Evolutionary conservation across 2,113 vertebrate species (phyloP), one percentile per base, ranked within the genome.

Genomic region (Lichenostomus cassidix): DNA sequence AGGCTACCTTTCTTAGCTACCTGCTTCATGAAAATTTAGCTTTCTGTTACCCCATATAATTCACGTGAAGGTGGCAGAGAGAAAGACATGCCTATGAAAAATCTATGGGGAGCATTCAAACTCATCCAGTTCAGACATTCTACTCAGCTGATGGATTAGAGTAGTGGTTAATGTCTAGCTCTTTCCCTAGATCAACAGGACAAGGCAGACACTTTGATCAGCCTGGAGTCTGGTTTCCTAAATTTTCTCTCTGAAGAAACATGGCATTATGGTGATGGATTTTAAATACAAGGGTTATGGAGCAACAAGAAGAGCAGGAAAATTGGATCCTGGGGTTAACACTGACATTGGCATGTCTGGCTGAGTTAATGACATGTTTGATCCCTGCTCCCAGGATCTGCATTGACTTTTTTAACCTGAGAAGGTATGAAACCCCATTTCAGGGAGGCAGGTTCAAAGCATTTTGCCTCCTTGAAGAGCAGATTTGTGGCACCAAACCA

Each of bases 41-140:
- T 83, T 4, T 42, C 8, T 83, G 1, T 22, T 71, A 59, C 15
- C 4, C 6, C 33, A 55, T 20, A 11, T n/a, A 78, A 58, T 55
- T 21, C 21, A 23, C 0, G 1, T 33, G 15, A 27, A 71, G 11
- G 31, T 4, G 2, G 4, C 33, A 35, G 39, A 59, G 39, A 46
- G 17, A 67, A 85, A 67, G 7, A 42, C 5, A 0, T 52, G 9
- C 3, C 39, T 29, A 9, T 39, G 58, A 90, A 83, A 81, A 75
- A 58, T 63, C 15, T 42, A 0, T 13, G 15, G 4, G 7, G 3
- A 2, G 14, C 25, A 69, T 74, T 70, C 8, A 10, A 69, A 19
- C 73, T 76, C 14, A 65, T 64, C 5, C 42, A 53, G 18, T 85
- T 69, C 52, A 58, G 24, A 62, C 1, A 39, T 60, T 62, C 58